A percentile compares a stretch with the other conserved stretches of the same genome.
phyloP scores from a whole-genome alignment of 1,140 invertebrate genomes.

The Trachymyrmex septentrionalis region DNA sequence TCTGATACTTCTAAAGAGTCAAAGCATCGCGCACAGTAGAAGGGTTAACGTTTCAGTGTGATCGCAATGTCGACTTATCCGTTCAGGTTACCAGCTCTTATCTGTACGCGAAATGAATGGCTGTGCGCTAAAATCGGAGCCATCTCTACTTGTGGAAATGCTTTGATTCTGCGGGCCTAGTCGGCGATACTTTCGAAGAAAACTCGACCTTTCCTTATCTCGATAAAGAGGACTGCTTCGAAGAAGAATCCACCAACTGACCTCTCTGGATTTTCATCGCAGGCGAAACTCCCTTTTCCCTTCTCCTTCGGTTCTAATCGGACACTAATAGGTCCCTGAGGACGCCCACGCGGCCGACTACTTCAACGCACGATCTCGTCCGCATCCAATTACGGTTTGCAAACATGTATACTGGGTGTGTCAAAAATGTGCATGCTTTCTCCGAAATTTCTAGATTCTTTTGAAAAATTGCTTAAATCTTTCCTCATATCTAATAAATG shows the following conservation, averaged over 20 bases:
- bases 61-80: constrained; percentile 52
- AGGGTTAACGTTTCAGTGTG: constrained; percentile 48
- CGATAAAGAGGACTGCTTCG: constrained; percentile 62
- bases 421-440: constrained; percentile 20
- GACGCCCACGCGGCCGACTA: constrained; percentile 66
- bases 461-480: background rate
- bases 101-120: constrained; percentile 50
- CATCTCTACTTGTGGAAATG: constrained; percentile 38
- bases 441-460: constrained; percentile 26
- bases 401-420: constrained; percentile 63
- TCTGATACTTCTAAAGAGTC: constrained; percentile 12
- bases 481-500: background rate
- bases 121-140: constrained; percentile 41
- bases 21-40: background rate
- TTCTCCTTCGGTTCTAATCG: constrained; percentile 70
- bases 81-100: constrained; percentile 39
- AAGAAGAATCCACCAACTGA: constrained; percentile 53
- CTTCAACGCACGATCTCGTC: constrained; percentile 72
- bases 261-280: constrained; percentile 58
- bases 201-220: constrained; percentile 76
- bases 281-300: constrained; percentile 30
- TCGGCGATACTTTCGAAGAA: constrained; percentile 57
- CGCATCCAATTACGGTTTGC: constrained; percentile 72
- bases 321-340: constrained; percentile 75
- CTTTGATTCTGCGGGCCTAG: constrained; percentile 49